phyloP scores from a whole-genome alignment of 2,113 vertebrate species.

The Macrotus californicus region DNA sequence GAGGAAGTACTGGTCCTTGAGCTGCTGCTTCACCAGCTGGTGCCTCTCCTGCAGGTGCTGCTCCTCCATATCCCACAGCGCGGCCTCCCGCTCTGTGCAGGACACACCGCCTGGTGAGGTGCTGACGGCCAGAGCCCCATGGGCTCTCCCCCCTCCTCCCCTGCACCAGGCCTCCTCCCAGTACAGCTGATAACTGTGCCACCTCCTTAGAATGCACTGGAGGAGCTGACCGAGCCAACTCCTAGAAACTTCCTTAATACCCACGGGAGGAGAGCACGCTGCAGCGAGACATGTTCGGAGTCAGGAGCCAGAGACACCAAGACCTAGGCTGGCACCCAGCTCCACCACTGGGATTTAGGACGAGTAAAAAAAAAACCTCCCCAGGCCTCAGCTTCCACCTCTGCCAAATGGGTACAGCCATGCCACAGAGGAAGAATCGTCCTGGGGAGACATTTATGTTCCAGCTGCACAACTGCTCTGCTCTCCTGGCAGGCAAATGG shows the following conservation, averaged over 20 bases:
- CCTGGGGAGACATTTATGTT: neutral
- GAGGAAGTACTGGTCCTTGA: constrained; percentile 98
- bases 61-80: constrained; percentile 94
- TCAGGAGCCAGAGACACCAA: neutral
- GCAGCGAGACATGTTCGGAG: no score
- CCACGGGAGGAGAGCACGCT: accelerated
- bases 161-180: accelerated
- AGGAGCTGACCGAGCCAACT: neutral
- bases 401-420: neutral
- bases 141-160: accelerated
- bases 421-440: accelerated
- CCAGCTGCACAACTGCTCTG: neutral
- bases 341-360: neutral
- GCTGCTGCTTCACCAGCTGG: constrained; percentile 94
- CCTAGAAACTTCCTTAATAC: neutral
- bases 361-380: neutral
- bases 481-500: neutral
- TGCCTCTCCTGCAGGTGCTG: constrained; percentile 91
- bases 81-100: constrained; percentile 85
- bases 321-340: neutral
- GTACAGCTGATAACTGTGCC: accelerated
- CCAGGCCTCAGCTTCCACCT: neutral
- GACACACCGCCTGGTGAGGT: neutral
- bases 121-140: accelerated
- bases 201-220: accelerated